Conservation (phyloP, 2,113 vertebrate species). For the Neofelis nebulosa region DNA sequence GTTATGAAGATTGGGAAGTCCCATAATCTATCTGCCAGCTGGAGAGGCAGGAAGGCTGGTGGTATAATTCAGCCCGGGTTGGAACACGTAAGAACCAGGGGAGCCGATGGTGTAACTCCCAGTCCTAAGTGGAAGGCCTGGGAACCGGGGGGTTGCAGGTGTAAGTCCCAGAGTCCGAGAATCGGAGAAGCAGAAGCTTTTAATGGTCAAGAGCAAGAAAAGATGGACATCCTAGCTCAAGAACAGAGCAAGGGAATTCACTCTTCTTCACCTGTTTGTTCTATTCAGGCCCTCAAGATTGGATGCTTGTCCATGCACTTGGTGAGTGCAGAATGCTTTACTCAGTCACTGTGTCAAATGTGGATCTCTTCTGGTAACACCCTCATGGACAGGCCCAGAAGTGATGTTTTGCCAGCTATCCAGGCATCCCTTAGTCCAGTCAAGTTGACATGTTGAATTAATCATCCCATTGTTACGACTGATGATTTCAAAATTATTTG, state of each 20-base stretch:
- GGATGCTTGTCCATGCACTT: not conserved
- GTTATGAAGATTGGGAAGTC: not conserved
- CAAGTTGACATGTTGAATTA: not conserved
- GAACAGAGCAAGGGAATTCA: not conserved
- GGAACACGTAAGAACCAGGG: not conserved
- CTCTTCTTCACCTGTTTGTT: not conserved
- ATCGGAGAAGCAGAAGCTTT: not conserved
- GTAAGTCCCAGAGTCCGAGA: not conserved
- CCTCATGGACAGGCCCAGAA: not conserved
- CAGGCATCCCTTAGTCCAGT: not conserved
- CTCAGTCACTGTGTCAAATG: not conserved
- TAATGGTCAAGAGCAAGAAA: not conserved
- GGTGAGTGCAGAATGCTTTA: not conserved
- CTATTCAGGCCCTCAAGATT: not conserved
- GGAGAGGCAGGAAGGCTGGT: not conserved
- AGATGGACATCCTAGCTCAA: not conserved
- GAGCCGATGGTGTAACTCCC: not conserved
- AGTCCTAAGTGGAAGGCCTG: not conserved
- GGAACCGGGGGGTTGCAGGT: not conserved
- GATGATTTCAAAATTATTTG: not conserved
- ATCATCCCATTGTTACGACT: not conserved
- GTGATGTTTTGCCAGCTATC: not conserved
- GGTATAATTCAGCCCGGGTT: not conserved
- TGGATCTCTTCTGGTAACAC: not conserved
- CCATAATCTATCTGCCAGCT: not conserved